Base-by-base conservation (phyloP, 2,888 invertebrate genomes). In the Acheta domesticus region DNA sequence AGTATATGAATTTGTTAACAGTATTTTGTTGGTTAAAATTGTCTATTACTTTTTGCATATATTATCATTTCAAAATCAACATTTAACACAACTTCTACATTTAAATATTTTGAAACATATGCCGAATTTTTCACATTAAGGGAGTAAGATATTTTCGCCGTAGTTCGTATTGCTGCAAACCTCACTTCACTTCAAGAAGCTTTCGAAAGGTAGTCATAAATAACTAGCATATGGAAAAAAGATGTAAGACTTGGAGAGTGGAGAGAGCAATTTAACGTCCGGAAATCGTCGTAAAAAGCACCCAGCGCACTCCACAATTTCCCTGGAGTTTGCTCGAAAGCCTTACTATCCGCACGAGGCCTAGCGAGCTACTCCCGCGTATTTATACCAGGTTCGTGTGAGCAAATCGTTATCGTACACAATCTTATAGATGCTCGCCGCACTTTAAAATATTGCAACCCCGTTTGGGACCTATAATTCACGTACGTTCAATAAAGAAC, bases 391-490 rank as follows among this genome's bases (percentile, higher is more conserved):
- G 16, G 62, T 62, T 62, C 62, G 62, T 62, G 62, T n/a, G 62
- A 62, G 62, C 14, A 62, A 62, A 62, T 62, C 62, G 62, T 62
- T 62, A 62, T 62, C 62, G n/a, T 62, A 62, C 62, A 62, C 62
- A 62, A n/a, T 62, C 62, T 62, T 62, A 62, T 62, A 62, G 62
- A 62, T 62, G 62, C 62, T 19, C 16, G 62, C 62, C n/a, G 62
- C 62, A 14, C n/a, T 62, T n/a, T 62, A 62, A 62, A 62, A 62
- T 62, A 62, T 62, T 62, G 62, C 62, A 62, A 62, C n/a, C 14
- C 62, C n/a, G 62, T 62, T 62, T 62, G 62, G 62, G 62, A 62
- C 62, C 62, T 62, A n/a, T 62, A 62, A 62, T 62, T 62, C 62
- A 62, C 62, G n/a, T 62, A 62, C 62, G 62, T 16, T 62, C 62